Percentiles rank a stretch among this genome's conserved stretches.
phyloP scores from a whole-genome alignment of 2,888 invertebrate genomes.

The Caradrina kadenii region DNA sequence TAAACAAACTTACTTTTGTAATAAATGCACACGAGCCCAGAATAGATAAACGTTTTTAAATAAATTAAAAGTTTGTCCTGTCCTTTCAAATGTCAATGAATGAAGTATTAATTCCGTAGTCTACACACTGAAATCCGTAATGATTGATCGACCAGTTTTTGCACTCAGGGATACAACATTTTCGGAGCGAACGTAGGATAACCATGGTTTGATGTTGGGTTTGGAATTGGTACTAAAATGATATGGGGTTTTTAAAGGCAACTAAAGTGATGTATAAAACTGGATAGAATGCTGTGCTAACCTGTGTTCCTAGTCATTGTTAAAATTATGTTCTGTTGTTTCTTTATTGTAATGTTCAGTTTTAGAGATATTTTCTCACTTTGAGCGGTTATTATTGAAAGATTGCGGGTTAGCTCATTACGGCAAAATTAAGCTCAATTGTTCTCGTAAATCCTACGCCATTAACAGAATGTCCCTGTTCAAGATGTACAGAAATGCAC shows the following conservation, averaged over 20 bases:
- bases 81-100: slow-evolving; percentile 69
- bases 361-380: no score
- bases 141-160: slow-evolving; percentile 83
- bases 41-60: slow-evolving; percentile 30
- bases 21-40: slow-evolving; percentile 1
- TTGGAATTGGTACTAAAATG: not conserved
- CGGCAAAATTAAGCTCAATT: no score
- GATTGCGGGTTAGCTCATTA: no score
- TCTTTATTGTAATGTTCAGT: no score
- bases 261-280: no score
- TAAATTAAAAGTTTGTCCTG: slow-evolving; percentile 16
- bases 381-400: no score
- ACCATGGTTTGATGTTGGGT: slow-evolving; percentile 7
- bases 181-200: slow-evolving; percentile 27
- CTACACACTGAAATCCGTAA: slow-evolving; percentile 77
- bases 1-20: not conserved
- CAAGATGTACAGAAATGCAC: no score
- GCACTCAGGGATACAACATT: slow-evolving; percentile 63
- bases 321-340: no score
- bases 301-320: no score
- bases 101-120: slow-evolving; percentile 74
- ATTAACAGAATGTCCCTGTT: no score
- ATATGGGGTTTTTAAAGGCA: not conserved
- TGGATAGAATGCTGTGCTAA: no score
- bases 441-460: no score